Conservation (phyloP, 1,140 invertebrate genomes). For the Atopsyche davidsoni region DNA sequence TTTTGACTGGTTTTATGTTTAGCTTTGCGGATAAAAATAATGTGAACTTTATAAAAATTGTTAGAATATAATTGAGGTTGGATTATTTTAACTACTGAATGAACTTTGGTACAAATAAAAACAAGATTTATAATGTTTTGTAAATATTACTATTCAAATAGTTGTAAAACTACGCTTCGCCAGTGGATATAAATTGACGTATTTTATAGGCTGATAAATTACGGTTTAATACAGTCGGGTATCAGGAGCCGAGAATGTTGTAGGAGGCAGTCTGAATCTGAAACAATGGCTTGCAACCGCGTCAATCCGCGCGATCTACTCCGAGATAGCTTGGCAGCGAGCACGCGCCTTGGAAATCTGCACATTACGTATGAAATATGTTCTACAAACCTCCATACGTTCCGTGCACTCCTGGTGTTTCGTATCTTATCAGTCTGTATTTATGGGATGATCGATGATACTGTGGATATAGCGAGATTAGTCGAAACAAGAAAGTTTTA, state of each 20-base stretch:
- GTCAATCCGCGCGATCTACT: conserved; percentile 20
- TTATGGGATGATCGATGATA: neutral
- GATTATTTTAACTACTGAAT: neutral
- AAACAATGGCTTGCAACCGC: conserved; percentile 28
- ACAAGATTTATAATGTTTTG: neutral
- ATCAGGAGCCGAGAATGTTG: conserved; percentile 26
- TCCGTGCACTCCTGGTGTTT: conserved; percentile 13
- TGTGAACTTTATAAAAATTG: no score
- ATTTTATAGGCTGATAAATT: conserved; percentile 27
- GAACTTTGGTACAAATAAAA: neutral
- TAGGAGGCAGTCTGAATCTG: conserved; percentile 23
- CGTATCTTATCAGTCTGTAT: neutral
- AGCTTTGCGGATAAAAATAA: no score
- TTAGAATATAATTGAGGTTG: no score
- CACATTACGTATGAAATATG: conserved; percentile 9
- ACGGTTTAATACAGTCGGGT: conserved; percentile 27
- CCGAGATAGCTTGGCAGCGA: conserved; percentile 13
- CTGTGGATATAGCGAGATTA: neutral
- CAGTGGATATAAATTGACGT: conserved; percentile 13
- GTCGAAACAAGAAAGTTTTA: no score
- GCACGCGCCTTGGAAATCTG: conserved; percentile 19
- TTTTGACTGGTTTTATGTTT: no score
- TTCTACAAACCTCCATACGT: neutral
- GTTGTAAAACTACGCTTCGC: conserved; percentile 6
- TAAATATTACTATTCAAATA: neutral